Base-by-base conservation (phyloP, 2,888 invertebrate species). In the Psylliodes chrysocephalus region DNA sequence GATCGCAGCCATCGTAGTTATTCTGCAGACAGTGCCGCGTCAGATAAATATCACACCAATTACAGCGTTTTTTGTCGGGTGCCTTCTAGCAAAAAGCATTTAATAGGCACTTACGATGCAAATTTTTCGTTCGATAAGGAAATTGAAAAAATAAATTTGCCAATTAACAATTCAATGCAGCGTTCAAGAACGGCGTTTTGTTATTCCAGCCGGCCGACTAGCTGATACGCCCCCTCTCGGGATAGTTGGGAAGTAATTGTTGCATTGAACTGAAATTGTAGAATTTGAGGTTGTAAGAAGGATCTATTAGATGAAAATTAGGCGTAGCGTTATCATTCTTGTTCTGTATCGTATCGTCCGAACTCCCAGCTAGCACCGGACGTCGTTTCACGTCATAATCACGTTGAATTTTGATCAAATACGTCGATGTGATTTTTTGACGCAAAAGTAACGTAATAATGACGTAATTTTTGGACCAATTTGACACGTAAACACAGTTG, bases 81-180 rank as follows among this genome's bases (percentile, higher is more conserved):
- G 22, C 30, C 15, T 49, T 15, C 15, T 49, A 8, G 49, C 28
- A 18, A 42, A 62, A 42, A 51, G 57, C 55, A 59, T 66, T 60
- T 63, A 60, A 62, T 62, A 46, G 57, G 42, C 66, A 62, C 59
- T 70, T 62, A 51, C 61, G 49, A 67, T 67, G 70, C 56, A 65
- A 70, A 65, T 67, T 68, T 44, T 30, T 49, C 7, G 54, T 60
- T 66, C 63, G 59, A 67, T 67, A 60, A 63, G 68, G 64, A 67
- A 64, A 67, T 69, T 64, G 63, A 66, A 66, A 68, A 66, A 67
- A 66, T 62, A 60, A 60, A 64, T 63, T 64, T 46, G 10, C 59
- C 63, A 66, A 66, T 68, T 70, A 70, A 66, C 64, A 66, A 66
- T 62, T 60, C 64, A 55, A 53, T 42, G 60, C 56, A 46, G 55